Evolutionary conservation across 1,140 invertebrate species (phyloP), one percentile per base, ranked within the genome.

Genomic region (Rhyacophila brunnea): DNA sequence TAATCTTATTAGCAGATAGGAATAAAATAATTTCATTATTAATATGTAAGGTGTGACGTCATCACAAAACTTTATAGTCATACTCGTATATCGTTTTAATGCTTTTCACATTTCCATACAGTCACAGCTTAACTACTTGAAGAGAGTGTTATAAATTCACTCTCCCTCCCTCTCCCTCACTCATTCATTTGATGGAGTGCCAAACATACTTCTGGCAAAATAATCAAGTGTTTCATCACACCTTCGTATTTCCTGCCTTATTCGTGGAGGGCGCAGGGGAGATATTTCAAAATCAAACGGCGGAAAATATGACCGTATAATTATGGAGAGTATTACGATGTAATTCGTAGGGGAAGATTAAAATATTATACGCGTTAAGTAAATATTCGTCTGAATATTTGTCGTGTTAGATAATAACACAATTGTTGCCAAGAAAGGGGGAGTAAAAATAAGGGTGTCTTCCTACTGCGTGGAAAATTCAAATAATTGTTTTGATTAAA

Each of bases 351-450:
- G 75, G 77, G 75, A 75, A 78, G 77, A 79, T 79, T 79, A 79
- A 78, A 79, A 79, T 79, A 79, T 79, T 79, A 79, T 78, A 74
- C 75, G 75, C 77, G 77, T 79, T 79, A 78, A 78, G 77, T 79
- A 79, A 79, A 79, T 79, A 79, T 79, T 78, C 75, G 76, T 76
- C 74, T 77, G 76, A 79, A 79, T 78, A 79, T 79, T 78, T 79
- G 76, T 76, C 75, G 73, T 75, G 62, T 60, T 64, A 64, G 57
- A 64, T 64, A 64, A 64, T 64, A 64, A 64, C 62, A 64, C 57
- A 43, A 60, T 53, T 64, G 61, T 56, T 28, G 52, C 28, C 6
- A n/a, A 35, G 17, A 54, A 11, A 20, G 43, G 43, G 52, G 52
- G 52, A 35, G 44, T 44, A 45, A 28, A 28, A 28, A 28, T 28